Percentiles rank a stretch among this genome's conserved stretches.
Conservation (phyloP, 2,113 vertebrate genomes). For the Sander lucioperca region DNA sequence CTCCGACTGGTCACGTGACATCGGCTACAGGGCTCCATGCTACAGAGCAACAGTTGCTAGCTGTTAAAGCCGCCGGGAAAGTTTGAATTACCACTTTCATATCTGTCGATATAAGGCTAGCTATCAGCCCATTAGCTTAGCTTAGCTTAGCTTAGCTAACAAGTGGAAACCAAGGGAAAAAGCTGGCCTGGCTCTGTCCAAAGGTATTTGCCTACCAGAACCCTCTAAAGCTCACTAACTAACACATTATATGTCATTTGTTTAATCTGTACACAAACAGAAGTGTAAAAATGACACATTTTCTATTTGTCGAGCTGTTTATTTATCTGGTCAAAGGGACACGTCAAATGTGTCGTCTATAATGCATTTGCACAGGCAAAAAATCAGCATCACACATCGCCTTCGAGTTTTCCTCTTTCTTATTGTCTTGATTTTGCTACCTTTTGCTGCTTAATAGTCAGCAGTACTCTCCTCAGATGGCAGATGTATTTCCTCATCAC, state of each 20-base stretch:
- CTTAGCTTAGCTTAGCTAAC: not conserved
- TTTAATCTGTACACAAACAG: too few relatives aligned
- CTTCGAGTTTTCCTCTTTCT: not conserved
- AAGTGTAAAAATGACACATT: too few relatives aligned
- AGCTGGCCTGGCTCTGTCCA: too few relatives aligned
- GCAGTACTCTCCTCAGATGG: not conserved
- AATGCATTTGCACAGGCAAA: too few relatives aligned
- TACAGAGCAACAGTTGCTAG: too few relatives aligned
- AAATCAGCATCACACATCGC: not conserved
- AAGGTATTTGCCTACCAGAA: not conserved
- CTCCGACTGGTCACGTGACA: too few relatives aligned
- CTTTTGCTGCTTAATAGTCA: not conserved
- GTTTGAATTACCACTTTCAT: not conserved
- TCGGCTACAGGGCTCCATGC: too few relatives aligned
- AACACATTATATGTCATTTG: too few relatives aligned
- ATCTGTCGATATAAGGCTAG: not conserved
- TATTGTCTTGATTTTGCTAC: not conserved
- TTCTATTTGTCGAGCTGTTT: too few relatives aligned
- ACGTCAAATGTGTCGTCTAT: too few relatives aligned
- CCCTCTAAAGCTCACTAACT: not conserved
- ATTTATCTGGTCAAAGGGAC: too few relatives aligned
- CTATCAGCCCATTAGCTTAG: not conserved
- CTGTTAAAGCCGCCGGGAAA: too few relatives aligned
- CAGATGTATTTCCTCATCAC: not conserved
- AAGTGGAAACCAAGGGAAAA: not conserved